Evolutionary conservation across 2,113 vertebrate genomes (phyloP), one percentile per base, ranked within the genome.

Genomic region (Hepsetus odoe): DNA sequence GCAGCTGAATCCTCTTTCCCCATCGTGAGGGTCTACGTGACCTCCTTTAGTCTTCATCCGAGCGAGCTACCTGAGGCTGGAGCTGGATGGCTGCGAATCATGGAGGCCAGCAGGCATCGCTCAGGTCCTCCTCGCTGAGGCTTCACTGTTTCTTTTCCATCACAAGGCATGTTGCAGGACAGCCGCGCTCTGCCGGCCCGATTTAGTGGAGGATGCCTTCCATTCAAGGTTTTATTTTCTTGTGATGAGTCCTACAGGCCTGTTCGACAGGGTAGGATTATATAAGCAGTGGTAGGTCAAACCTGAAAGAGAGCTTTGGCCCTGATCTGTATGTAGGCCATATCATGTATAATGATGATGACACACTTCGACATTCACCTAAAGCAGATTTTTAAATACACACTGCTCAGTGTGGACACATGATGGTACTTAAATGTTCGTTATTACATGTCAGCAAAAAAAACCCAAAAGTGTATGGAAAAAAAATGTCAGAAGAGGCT

Each of bases 61-160:
- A 38, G 2, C 40, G 38, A 70, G 30, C 22, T 78, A 69, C 56
- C 81, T 79, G 22, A 70, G 56, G 30, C 26, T 49, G 22, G 18
- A 26, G 51, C 35, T 32, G 33, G 3, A 38, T 18, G 46, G 11
- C 61, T 38, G 30, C 35, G 30, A 62, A 62, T 33, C 26, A 40
- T 40, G 64, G 38, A 66, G 42, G n/a, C 64, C 14, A 14, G 12
- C 16, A 8, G 65, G 38, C 40, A 49, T n/a, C 33, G 24, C 22
- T 28, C 12, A 69, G 42, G 66, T 46, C 40, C 26, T 30, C 66
- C 20, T 22, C 61, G 5, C n/a, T 40, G 22, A 32, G 26, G 20
- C 69, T 24, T 30, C 18, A 24, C 32, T 64, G 16, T 16, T 6
- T 44, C 2, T 40, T 67, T 55, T 49, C 1, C 32, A 38, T 10